A percentile compares a stretch with the other conserved stretches of the same genome.
Conservation (phyloP, 2,797 vertebrate species). For the Rhynchotus rufescens region DNA sequence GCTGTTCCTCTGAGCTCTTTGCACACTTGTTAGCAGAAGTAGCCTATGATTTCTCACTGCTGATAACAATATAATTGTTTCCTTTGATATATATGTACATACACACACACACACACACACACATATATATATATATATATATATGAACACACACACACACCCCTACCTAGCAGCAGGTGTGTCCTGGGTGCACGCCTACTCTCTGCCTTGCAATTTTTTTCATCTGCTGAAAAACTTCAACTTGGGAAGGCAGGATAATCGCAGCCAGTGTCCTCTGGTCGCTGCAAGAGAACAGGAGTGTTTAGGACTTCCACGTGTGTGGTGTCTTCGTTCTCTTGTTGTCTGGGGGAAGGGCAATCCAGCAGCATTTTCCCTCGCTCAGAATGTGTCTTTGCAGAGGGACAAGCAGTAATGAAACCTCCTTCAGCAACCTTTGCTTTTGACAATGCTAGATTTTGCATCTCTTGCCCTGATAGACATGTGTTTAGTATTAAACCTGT, state of each 20-base stretch:
- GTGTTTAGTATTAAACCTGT: neutral
- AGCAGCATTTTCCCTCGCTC: neutral
- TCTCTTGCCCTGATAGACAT: neutral
- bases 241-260: neutral
- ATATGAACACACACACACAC: no score
- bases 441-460: neutral
- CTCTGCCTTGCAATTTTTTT: slow-evolving; percentile 32
- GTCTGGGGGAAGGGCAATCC: neutral
- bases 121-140: no score
- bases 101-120: no score
- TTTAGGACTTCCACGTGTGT: neutral
- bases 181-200: slow-evolving; percentile 11
- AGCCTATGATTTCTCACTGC: slow-evolving; percentile 49
- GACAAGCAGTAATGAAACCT: neutral
- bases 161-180: neutral
- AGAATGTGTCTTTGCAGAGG: neutral
- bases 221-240: slow-evolving; percentile 44
- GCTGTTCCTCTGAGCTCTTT: slow-evolving; percentile 5
- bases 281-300: neutral
- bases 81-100: neutral
- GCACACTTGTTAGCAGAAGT: neutral
- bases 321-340: neutral
- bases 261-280: neutral
- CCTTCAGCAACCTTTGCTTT: neutral
- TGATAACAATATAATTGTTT: slow-evolving; percentile 42